Conservation (phyloP, 2,113 vertebrate genomes). For the Delphinapterus leucas region DNA sequence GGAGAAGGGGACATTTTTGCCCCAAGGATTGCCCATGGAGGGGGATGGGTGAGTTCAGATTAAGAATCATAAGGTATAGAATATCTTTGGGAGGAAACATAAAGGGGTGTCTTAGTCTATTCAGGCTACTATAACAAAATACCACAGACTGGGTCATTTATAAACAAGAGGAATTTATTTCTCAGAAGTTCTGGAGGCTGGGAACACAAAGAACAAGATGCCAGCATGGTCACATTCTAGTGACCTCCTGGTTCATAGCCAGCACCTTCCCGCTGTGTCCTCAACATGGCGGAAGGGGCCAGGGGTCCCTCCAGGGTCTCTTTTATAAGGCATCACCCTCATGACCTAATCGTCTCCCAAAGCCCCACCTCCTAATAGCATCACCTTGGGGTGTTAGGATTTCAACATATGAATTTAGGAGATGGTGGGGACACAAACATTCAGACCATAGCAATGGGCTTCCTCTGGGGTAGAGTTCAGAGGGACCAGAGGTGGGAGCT, state of each 20-base stretch:
- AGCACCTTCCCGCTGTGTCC: background rate
- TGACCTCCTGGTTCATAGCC: background rate
- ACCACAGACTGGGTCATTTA: background rate
- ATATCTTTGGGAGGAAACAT: background rate
- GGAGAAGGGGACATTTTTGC: background rate
- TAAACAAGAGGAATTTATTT: background rate
- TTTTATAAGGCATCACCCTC: background rate
- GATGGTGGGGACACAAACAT: background rate
- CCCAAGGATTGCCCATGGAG: background rate
- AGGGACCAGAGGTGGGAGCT: background rate
- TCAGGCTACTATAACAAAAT: background rate
- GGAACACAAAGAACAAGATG: background rate
- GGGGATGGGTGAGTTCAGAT: background rate
- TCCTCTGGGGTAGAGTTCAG: background rate
- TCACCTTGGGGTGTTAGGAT: background rate
- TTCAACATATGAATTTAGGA: background rate
- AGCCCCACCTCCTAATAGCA: background rate
- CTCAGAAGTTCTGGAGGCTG: background rate
- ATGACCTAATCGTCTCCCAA: background rate
- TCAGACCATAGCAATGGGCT: background rate
- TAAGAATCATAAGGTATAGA: background rate
- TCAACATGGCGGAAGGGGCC: background rate
- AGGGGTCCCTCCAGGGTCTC: background rate
- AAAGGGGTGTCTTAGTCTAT: background rate
- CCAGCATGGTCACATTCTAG: background rate